Conservation (phyloP, 2,113 vertebrate genomes). For the Triplophysa rosa region DNA sequence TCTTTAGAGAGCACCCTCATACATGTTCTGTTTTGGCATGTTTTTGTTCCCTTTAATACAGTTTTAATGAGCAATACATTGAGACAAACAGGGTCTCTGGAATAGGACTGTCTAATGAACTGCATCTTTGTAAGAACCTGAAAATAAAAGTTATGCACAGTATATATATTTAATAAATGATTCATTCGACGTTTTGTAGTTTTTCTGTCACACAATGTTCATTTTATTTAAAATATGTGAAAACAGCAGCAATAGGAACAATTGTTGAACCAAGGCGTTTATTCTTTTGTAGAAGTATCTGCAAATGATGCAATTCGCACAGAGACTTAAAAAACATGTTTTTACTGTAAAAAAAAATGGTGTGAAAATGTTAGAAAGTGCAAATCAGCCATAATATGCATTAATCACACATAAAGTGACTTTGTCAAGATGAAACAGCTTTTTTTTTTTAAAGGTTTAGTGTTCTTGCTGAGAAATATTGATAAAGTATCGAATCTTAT, state of each 20-base stretch:
- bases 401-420: neutral
- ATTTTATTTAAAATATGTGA: neutral
- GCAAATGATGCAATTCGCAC: no score
- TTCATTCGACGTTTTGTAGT: conserved; percentile 23
- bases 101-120: neutral
- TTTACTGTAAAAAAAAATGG: neutral
- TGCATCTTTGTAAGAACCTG: conserved; percentile 14
- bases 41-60: neutral
- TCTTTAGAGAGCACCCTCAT: neutral
- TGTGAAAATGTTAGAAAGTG: conserved; percentile 10
- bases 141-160: conserved; percentile 11
- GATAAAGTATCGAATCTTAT: neutral
- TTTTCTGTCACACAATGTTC: neutral
- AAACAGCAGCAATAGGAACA: neutral
- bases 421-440: neutral
- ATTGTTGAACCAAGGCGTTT: neutral
- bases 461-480: neutral
- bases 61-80: conserved; percentile 38
- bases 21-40: conserved; percentile 27
- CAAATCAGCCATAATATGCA: neutral
- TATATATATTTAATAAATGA: conserved; percentile 49
- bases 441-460: conserved; percentile 12
- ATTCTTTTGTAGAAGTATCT: neutral
- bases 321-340: neutral
- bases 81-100: conserved; percentile 16